Evolutionary conservation across 2,888 invertebrate species (phyloP).

Genomic region (Gastracanthus pulcherrimus): DNA sequence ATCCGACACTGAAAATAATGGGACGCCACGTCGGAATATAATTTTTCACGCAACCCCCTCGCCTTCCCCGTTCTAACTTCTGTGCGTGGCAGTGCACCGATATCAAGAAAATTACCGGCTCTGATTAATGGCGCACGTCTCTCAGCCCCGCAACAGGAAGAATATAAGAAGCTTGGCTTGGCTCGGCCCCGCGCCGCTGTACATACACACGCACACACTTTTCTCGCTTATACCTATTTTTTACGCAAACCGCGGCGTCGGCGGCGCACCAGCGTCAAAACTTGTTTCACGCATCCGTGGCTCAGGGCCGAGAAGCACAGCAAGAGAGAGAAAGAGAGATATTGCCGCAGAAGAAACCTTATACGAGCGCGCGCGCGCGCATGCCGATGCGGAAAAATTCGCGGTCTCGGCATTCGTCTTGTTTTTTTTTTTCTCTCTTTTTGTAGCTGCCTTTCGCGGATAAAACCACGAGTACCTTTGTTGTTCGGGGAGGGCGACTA

Average conservation of each 20-base stretch:
- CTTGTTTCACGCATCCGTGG: constrained; percentile 61
- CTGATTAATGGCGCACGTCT: constrained; percentile 51
- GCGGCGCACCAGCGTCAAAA: constrained; percentile 53
- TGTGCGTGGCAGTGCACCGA: constrained; percentile 26
- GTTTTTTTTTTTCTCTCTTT: too few relatives aligned
- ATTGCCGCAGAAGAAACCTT: constrained; percentile 42
- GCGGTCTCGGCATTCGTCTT: too few relatives aligned
- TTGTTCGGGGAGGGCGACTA: not conserved
- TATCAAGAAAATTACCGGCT: constrained; percentile 56
- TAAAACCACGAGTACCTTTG: too few relatives aligned
- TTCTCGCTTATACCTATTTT: not conserved
- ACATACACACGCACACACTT: not conserved
- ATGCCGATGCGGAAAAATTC: constrained; percentile 51
- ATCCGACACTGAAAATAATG: constrained; percentile 52
- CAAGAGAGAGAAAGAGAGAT: too few relatives aligned
- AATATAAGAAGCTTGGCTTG: too few relatives aligned
- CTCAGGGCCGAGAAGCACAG: too few relatives aligned
- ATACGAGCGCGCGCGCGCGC: not conserved
- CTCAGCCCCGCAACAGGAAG: not conserved
- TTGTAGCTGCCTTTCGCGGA: too few relatives aligned
- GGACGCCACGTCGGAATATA: constrained; percentile 25
- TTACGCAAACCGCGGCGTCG: constrained; percentile 9
- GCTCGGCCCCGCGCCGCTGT: too few relatives aligned
- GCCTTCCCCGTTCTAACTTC: not conserved
- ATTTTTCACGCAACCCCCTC: constrained; percentile 47